Evolutionary conservation across 2,797 vertebrate genomes (phyloP), one percentile per base, ranked within the genome.

Genomic region (Peromyscus eremicus): DNA sequence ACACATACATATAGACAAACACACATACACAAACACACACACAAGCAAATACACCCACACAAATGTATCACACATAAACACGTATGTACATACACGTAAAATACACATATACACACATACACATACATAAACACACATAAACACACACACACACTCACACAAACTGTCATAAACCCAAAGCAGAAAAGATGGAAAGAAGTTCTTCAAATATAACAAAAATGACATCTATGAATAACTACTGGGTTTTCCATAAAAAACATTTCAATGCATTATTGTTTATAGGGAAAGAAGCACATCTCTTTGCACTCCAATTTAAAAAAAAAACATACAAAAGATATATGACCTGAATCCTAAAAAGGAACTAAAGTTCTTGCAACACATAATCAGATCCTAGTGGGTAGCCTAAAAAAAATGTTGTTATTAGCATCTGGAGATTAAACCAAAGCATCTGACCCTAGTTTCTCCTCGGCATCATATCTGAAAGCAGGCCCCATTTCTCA

Each of bases 161-260:
- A 49, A 76, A 68, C 37, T 92, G 9, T 70, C 57, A 70, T 76
- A 84, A 91, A 94, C 40, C 1, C 43, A 91, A 75, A 96, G 82
- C 13, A 90, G n/a, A 0, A 21, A 73, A 89, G 77, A 68, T 32
- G 81, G 32, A 85, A 83, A 92, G 37, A 76, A 64, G 1, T 43
- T 80, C 29, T 84, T 95, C 55, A 91, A 77, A 92, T 71, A 68
- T 43, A 92, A 52, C 9, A 46, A 52, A 95, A 95, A 88, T 77
- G 40, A 62, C 13, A 10, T 57, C 32, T 73, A 19, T 94, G 27
- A 37, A 77, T 93, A 92, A n/a, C 6, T 57, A 27, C 27, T 86
- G 43, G 19, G 37, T 83, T 94, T 17, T 94, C 76, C 40, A 90
- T 64, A 90, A 81, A 93, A 83, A 49, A 64, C 25, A 71, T 90